Conservation (phyloP, 2,888 invertebrate species). For the Dioctria linearis region DNA sequence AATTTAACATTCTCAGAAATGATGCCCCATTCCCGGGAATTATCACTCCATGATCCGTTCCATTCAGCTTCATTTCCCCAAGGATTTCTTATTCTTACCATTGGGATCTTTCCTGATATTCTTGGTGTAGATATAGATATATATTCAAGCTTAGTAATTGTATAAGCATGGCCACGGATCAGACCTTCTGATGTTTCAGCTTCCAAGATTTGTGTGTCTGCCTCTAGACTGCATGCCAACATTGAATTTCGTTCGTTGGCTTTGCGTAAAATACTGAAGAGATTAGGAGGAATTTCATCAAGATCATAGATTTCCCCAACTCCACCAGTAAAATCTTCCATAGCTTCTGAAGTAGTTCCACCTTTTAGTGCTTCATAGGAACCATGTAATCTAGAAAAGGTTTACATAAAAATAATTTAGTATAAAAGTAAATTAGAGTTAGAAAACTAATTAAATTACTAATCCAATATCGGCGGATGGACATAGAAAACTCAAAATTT, state of each 20-base stretch:
- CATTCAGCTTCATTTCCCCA: conserved; percentile 98
- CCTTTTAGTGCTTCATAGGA: conserved; percentile 98
- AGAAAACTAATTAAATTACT: no score
- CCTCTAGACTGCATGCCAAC: conserved; percentile 97
- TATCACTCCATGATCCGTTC: conserved; percentile 95
- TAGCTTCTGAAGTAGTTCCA: conserved; percentile 97
- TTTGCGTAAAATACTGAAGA: conserved; percentile 90
- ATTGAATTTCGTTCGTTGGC: conserved; percentile 93
- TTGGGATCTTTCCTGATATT: conserved; percentile 82
- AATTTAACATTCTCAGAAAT: conserved; percentile 89
- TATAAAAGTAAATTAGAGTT: no score
- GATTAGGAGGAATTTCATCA: conserved; percentile 82
- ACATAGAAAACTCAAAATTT: no score
- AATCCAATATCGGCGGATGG: no score
- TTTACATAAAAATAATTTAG: no score
- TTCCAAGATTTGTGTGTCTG: conserved; percentile 86
- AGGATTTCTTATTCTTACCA: conserved; percentile 90
- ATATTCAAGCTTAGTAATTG: conserved; percentile 87
- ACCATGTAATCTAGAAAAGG: conserved; percentile 83
- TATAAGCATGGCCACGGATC: conserved; percentile 94
- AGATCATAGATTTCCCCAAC: conserved; percentile 95
- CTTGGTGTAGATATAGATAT: conserved; percentile 86
- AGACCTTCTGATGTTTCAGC: conserved; percentile 86
- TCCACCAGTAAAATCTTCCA: conserved; percentile 99
- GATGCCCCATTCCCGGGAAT: conserved; percentile 93